Conservation (phyloP, 2,797 vertebrate genomes). For the Vultur gryphus region DNA sequence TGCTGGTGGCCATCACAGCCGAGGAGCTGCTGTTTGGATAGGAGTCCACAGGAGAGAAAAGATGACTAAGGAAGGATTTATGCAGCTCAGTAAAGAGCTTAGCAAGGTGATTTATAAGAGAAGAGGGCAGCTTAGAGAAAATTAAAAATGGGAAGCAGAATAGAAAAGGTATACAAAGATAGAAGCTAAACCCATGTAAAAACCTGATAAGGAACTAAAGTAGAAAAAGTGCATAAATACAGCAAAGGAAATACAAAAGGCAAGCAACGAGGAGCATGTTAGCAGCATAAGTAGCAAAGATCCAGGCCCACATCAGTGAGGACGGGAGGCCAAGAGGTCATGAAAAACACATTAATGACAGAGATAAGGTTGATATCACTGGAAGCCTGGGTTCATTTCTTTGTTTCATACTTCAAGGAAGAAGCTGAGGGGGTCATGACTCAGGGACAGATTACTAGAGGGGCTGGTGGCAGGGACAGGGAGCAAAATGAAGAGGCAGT, state of each 20-base stretch:
- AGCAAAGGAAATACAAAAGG: neutral
- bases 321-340: neutral
- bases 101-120: neutral
- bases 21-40: neutral
- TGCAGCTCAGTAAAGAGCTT: constrained; percentile 8
- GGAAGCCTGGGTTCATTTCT: neutral
- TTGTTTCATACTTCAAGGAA: neutral
- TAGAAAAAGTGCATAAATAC: neutral
- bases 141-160: constrained; percentile 25
- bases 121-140: constrained; percentile 27
- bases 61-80: neutral
- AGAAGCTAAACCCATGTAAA: neutral
- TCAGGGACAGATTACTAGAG: neutral
- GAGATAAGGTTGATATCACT: neutral
- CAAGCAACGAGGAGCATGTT: neutral
- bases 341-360: neutral
- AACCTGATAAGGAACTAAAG: neutral
- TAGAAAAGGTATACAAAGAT: neutral
- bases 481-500: neutral
- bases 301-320: neutral
- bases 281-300: neutral
- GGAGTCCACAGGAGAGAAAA: neutral
- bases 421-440: neutral
- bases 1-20: neutral
- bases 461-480: neutral